Percentiles rank a stretch among this genome's conserved stretches.
Conservation (phyloP, 2,888 invertebrate genomes). For the Agrilus biguttatus region DNA sequence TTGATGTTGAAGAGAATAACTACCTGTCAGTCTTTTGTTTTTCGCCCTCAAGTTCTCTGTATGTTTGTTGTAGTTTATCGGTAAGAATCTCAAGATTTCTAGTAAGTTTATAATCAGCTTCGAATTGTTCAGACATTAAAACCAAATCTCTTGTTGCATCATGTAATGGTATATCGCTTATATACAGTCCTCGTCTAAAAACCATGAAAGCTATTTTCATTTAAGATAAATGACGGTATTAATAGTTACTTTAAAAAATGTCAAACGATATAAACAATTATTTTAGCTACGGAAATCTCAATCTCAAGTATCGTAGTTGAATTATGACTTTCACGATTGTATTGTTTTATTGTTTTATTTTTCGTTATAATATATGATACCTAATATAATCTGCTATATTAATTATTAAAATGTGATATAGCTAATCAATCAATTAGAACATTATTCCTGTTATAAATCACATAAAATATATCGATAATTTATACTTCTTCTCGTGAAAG, state of each 20-base stretch:
- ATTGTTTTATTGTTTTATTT: too few species aligned
- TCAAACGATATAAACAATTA: not conserved
- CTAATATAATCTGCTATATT: too few species aligned
- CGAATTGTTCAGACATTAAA: constrained; percentile 90
- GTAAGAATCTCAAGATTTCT: constrained; percentile 86
- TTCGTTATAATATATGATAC: too few species aligned
- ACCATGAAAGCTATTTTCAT: constrained; percentile 2
- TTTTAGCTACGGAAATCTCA: too few species aligned
- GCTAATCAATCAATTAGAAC: too few species aligned
- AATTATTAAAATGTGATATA: too few species aligned
- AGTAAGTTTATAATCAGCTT: constrained; percentile 91
- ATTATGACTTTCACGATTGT: too few species aligned
- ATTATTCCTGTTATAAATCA: too few species aligned
- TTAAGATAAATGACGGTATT: too few species aligned
- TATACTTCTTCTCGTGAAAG: too few species aligned
- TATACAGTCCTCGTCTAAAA: constrained; percentile 71
- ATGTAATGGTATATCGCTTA: constrained; percentile 90
- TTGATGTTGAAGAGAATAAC: constrained; percentile 7
- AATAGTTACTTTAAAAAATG: not conserved
- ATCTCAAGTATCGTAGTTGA: too few species aligned
- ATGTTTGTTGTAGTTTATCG: constrained; percentile 89
- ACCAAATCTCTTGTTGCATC: constrained; percentile 92
- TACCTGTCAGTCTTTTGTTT: constrained; percentile 93
- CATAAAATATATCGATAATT: too few species aligned
- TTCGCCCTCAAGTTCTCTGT: constrained; percentile 83